phyloP scores from a whole-genome alignment of 2,797 vertebrate species.

The Cossypha polioptera region DNA sequence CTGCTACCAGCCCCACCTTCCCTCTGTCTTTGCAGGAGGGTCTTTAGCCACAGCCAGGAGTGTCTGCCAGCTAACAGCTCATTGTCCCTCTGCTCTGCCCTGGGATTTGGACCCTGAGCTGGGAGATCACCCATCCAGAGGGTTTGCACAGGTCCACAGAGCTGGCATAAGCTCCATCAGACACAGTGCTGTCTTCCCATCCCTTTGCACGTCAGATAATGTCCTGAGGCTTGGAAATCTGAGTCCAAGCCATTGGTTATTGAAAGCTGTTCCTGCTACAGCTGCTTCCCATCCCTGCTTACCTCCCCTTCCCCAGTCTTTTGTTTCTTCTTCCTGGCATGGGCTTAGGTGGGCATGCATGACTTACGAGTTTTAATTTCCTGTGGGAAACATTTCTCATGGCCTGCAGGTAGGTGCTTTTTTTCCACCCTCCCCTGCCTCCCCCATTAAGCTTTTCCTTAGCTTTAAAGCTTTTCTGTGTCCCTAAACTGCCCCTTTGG shows the following conservation, averaged over 20 bases:
- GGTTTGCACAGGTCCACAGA: background rate
- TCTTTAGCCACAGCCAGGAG: background rate
- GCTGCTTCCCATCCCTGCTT: background rate
- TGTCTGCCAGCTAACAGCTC: background rate
- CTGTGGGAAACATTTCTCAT: conserved; percentile 40
- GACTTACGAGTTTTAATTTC: conserved; percentile 52
- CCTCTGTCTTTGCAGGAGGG: background rate
- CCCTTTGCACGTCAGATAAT: background rate
- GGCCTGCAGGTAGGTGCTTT: conserved; percentile 36
- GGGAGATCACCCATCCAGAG: background rate
- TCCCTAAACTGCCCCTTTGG: background rate
- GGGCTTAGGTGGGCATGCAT: conserved; percentile 36
- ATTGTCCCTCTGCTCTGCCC: background rate
- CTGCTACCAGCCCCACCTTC: background rate
- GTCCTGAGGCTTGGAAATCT: background rate
- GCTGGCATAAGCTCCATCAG: background rate
- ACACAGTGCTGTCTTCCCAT: background rate
- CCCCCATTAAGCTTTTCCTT: background rate
- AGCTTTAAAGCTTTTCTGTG: background rate
- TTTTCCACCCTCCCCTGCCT: background rate
- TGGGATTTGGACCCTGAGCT: background rate
- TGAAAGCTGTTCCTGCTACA: background rate
- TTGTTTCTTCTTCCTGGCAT: conserved; percentile 41
- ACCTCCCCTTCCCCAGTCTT: background rate
- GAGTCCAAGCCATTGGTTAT: background rate